phyloP scores from a whole-genome alignment of 2,113 vertebrate genomes.

The Sprattus sprattus region DNA sequence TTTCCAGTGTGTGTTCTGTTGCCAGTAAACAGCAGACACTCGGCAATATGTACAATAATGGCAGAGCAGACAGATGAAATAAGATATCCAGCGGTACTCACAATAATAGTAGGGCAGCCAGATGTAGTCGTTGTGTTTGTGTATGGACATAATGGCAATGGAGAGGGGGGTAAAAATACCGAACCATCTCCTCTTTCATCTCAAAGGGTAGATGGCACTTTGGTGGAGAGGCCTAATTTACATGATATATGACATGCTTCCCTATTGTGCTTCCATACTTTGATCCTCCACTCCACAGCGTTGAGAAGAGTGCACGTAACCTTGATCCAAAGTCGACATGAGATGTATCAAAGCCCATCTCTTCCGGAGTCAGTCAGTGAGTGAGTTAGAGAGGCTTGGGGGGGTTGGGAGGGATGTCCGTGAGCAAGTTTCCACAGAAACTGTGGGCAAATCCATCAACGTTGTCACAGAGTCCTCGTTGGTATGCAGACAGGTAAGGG shows the following conservation, averaged over 20 bases:
- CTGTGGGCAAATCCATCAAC: conserved; percentile 63
- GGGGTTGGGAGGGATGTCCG: background rate
- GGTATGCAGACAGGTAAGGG: conserved; percentile 57
- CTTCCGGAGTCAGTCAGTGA: conserved; percentile 20
- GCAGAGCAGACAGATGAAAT: background rate
- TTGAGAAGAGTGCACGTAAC: conserved; percentile 26
- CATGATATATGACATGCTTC: conserved; percentile 30
- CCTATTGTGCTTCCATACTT: conserved; percentile 36
- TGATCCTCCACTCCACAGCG: conserved; percentile 31
- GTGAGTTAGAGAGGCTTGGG: background rate
- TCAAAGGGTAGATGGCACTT: conserved; percentile 31
- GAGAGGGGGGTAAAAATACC: conserved; percentile 21
- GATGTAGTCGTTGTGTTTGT: background rate
- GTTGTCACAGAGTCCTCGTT: conserved; percentile 61
- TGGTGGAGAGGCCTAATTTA: conserved; percentile 18
- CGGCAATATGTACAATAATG: background rate
- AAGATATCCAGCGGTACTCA: background rate
- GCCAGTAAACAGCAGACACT: background rate
- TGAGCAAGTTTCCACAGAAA: conserved; percentile 24
- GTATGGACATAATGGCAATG: conserved; percentile 27
- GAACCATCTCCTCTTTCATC: conserved; percentile 38
- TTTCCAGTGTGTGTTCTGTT: conserved; percentile 15
- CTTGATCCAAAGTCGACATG: conserved; percentile 33
- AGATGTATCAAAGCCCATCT: conserved; percentile 34
- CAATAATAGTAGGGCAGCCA: background rate